Base-by-base conservation (phyloP, 2,113 vertebrate species). In the Etheostoma cragini region DNA sequence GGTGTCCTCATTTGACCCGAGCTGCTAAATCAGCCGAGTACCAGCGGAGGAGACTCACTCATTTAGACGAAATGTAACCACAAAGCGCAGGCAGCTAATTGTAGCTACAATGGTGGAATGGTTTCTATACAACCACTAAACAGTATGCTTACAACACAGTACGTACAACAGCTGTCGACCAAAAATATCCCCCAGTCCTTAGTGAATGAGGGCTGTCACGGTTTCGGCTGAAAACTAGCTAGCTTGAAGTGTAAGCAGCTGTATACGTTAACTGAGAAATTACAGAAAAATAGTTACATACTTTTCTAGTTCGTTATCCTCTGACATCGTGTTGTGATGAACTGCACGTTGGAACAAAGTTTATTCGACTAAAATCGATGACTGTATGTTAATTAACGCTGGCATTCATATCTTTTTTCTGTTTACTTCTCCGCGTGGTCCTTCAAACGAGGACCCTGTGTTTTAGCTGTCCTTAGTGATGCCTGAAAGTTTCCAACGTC, bases 281-380 rank as follows among this genome's bases (percentile, higher is more conserved):
- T 49, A 67, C 11, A 71, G 6, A 0, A 2, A 49, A 1, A 22
- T 6, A 6, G 7, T 3, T 24, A 71, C 89, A 62, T 87, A 95
- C 95, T 89, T 94, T 53, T 95, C 94, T 72, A 95, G 81, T 17
- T 95, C 94, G 17, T 80, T 84, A 7, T 91, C 91, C 8, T 94
- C 90, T 60, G 90, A 82, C 94, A 95, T 95, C 26, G 26, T 65
- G 4, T 33, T 3, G 24, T 3, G 19, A 15, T 22, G 2, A n/a
- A 13, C 10, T 0, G 13, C 19, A 65, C 21, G 3, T 11, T 14
- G 1, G 2, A 15, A 17, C 2, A 1, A 42, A 21, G 6, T 60
- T 19, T 79, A 80, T 38, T 66, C 0, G 22, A 16, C 22, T 71
- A 19, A 67, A 82, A 63, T 78, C 38, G 46, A 85, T 33, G 21